phyloP scores from a whole-genome alignment of 2,888 invertebrate genomes.

The Altica lythri region DNA sequence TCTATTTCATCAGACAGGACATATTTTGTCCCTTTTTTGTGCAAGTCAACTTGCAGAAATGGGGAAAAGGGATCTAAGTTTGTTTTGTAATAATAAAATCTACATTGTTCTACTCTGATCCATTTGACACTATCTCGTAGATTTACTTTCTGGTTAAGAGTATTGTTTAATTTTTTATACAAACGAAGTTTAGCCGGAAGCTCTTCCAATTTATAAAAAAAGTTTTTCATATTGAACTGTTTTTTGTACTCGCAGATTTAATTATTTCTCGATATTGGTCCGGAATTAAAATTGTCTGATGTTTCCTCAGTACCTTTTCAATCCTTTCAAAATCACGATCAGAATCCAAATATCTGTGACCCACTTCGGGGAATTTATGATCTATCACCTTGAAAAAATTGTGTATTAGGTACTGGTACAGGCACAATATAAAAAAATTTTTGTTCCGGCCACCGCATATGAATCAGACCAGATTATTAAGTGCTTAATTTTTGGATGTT shows the following conservation, averaged over 20 bases:
- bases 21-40: conserved; percentile 17
- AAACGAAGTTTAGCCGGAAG: conserved; percentile 12
- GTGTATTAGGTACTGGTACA: conserved; percentile 40
- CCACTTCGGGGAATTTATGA: conserved; percentile 49
- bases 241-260: conserved; percentile 33
- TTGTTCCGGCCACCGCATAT: conserved; percentile 46
- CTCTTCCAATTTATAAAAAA: conserved; percentile 11
- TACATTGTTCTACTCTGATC: conserved; percentile 19
- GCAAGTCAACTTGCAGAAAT: conserved; percentile 21
- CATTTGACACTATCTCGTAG: conserved; percentile 14
- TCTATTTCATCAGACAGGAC: too few species aligned
- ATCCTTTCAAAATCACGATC: too few species aligned
- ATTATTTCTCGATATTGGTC: conserved; percentile 44
- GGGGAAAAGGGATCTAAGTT: conserved; percentile 15
- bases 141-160: conserved; percentile 3
- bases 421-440: conserved; percentile 41
- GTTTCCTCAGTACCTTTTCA: too few species aligned
- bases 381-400: conserved; percentile 43
- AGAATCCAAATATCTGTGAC: conserved; percentile 47
- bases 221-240: conserved; percentile 14
- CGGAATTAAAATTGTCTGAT: conserved; percentile 46
- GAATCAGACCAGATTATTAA: conserved; percentile 39
- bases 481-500: conserved; percentile 26
- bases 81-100: conserved; percentile 12
- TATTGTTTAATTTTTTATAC: conserved; percentile 9